Percentiles rank a stretch among this genome's conserved stretches.
phyloP scores from a whole-genome alignment of 2,888 invertebrate species.

The Eristalis pertinax region DNA sequence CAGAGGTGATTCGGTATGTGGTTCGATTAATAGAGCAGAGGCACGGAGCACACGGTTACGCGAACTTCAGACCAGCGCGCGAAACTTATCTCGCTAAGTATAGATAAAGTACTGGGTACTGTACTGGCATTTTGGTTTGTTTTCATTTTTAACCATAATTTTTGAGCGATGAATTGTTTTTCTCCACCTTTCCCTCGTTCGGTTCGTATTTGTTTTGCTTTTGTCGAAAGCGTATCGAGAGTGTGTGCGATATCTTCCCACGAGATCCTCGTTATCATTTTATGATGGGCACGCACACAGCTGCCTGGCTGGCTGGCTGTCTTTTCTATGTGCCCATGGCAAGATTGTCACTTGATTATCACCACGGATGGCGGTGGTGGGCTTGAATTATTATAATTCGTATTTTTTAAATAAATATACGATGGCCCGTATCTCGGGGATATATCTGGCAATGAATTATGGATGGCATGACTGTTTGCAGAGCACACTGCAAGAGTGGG shows the following conservation, averaged over 20 bases:
- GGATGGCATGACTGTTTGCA: conserved; percentile 41
- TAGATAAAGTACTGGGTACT: conserved; percentile 70
- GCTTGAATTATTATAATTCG: conserved; percentile 31
- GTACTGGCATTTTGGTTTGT: conserved; percentile 57
- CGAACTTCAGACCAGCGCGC: conserved; percentile 49
- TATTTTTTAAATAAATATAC: conserved; percentile 35
- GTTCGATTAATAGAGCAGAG: conserved; percentile 14
- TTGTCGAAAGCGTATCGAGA: conserved; percentile 25
- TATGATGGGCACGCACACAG: conserved; percentile 32
- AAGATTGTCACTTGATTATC: conserved; percentile 49
- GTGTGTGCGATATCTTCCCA: conserved; percentile 65
- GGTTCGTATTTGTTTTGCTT: conserved; percentile 28
- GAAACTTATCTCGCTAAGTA: conserved; percentile 70
- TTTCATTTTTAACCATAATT: conserved; percentile 69
- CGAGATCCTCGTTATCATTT: conserved; percentile 69
- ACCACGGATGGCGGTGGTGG: not conserved
- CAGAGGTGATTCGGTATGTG: not conserved
- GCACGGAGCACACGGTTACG: conserved; percentile 1
- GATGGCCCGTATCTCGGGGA: not conserved
- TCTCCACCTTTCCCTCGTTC: conserved; percentile 9
- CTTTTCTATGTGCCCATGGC: not conserved
- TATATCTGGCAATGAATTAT: conserved; percentile 36
- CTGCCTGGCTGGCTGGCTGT: not conserved
- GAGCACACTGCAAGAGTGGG: not conserved
- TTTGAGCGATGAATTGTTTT: conserved; percentile 67